Base-by-base conservation (phyloP, 1,140 invertebrate genomes). In the Psilanteris sp. region DNA sequence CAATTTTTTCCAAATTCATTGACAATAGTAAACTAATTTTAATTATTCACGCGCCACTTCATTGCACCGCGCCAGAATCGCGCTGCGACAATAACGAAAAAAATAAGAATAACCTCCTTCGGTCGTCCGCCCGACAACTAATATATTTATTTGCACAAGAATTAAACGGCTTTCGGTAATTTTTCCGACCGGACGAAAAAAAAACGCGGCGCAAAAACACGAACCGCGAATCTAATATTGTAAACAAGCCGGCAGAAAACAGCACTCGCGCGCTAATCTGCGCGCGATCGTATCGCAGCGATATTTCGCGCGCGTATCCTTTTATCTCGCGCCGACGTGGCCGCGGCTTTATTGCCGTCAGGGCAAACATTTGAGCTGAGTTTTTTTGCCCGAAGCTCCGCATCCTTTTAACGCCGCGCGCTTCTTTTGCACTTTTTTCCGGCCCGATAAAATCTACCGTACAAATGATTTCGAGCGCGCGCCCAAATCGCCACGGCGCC, bases 351-450 rank as follows among this genome's bases (percentile, higher is more conserved):
- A 74, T 67, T 74, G 55, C 54, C 18, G 54, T 48, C 62, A 54
- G 29, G 48, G 46, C 37, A 74, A 74, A 74, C 55, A 61, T 67
- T 62, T 26, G 34, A 54, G 62, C 52, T 61, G 43, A 62, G n/a
- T 74, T 61, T 74, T 67, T 55, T 41, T 39, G 34, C 5, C 10
- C 3, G 16, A 27, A 41, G 15, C 18, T n/a, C 15, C 10, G 11
- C 46, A 22, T 61, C 41, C 32, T 39, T 39, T 55, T 50, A 50
- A 26, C n/a, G 7, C 16, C 14, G 7, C 9, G 39, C 44, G 37
- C 44, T 54, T 67, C 36, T 46, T 55, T 37, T 27, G 16, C 22
- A 10, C 31, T 31, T 36, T 66, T 54, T 26, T 16, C 44, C 16
- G 1, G 27, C n/a, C 27, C 14, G 50, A 67, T 67, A 67, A 44